These are phyloP conservation scores for Liasis olivaceus DNA, from an alignment of 2,797 vertebrate genomes.

Conservation along the genomic window DNA sequence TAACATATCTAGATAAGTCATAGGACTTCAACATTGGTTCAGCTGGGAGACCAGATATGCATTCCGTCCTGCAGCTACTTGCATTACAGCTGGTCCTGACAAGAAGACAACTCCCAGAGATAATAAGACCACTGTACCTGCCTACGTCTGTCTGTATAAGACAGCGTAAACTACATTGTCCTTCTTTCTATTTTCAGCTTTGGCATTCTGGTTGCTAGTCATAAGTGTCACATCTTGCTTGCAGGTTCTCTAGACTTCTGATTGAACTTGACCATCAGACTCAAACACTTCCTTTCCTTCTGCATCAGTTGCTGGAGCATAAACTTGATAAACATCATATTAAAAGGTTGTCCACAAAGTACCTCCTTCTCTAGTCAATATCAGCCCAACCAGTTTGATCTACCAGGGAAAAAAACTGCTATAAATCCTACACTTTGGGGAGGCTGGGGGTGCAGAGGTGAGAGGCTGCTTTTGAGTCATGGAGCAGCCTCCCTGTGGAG, in stretches of 20 bases:
- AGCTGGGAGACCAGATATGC: neutral
- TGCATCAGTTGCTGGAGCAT: neutral
- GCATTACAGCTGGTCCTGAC: neutral
- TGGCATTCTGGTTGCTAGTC: too few relatives aligned
- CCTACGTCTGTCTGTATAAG: too few relatives aligned
- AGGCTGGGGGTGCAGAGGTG: neutral
- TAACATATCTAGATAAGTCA: too few relatives aligned
- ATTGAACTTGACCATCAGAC: too few relatives aligned
- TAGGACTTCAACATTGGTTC: too few relatives aligned
- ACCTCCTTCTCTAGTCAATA: neutral
- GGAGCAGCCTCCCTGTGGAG: neutral
- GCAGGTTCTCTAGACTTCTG: too few relatives aligned
- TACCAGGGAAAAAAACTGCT: neutral
- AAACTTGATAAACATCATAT: neutral
- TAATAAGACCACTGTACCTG: too few relatives aligned
- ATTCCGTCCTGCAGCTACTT: neutral
- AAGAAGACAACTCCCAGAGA: too few relatives aligned
- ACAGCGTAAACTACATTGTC: too few relatives aligned
- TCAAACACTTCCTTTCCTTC: neutral
- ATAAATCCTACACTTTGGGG: neutral
- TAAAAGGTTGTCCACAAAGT: neutral
- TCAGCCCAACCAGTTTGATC: neutral
- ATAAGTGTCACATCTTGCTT: too few relatives aligned
- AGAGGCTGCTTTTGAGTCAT: neutral
- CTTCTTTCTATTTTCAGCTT: too few relatives aligned